Base-by-base conservation (phyloP, 2,888 invertebrate genomes). In the Cartodere bifasciata region DNA sequence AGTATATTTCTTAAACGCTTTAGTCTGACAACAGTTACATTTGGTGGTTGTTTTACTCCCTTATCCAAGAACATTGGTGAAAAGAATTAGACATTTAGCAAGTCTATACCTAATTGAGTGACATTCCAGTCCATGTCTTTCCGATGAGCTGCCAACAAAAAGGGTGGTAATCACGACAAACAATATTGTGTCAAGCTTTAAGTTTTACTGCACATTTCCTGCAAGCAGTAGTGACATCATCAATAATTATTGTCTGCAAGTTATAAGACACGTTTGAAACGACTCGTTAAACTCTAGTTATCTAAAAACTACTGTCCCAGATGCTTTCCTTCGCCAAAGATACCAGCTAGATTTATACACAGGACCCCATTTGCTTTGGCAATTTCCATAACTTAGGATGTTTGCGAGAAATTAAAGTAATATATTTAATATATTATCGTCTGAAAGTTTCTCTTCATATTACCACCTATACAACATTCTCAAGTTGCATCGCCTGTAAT, bases 401-500 rank as follows among this genome's bases (percentile, higher is more conserved):
- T n/a, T n/a, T n/a, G n/a, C 23, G 34, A 34, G 36, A 38, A 45
- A 44, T 41, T 44, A 46, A 46, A 41, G 43, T 43, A 40, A 43
- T 39, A 43, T 39, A 42, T 34, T 31, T 37, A 34, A 35, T 37
- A 35, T 31, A 37, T 37, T 35, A 31, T 31, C 23, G 22, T 29
- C 22, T 9, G 21, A 44, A 49, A 48, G 39, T 49, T 50, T 44
- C 46, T 38, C 40, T 43, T 47, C 47, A 48, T 47, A 48, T 46
- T 48, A 48, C 47, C 48, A 44, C 46, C 48, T 48, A 44, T 45
- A n/a, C n/a, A n/a, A n/a, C n/a, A 49, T 50, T 48, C 47, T 41
- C 47, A 53, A 56, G 53, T 52, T 55, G 54, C 53, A 49, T 53
- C 52, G n/a, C n/a, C n/a, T n/a, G 50, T 53, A 54, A 53, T 55